A percentile compares a stretch with the other conserved stretches of the same genome.
These are phyloP conservation scores for Idaea aversata DNA, from an alignment of 2,888 invertebrate genomes.

Conservation along the genomic window DNA sequence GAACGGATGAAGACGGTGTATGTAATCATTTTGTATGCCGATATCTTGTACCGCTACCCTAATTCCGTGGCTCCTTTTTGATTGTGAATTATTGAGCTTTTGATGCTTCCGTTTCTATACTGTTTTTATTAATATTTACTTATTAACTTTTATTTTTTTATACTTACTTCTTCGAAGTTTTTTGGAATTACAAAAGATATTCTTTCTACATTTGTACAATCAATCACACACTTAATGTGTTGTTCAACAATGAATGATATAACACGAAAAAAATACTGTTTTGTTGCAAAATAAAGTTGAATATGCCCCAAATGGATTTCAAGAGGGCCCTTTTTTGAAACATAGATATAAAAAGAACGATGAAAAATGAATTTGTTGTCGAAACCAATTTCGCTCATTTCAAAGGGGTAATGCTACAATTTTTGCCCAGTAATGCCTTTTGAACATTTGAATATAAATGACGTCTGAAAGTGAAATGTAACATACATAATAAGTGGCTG, in stretches of 20 bases:
- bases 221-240: constrained; percentile 2
- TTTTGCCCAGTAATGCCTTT: constrained; percentile 79
- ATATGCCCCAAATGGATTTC: constrained; percentile 1
- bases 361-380: constrained; percentile 55
- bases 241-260: background rate
- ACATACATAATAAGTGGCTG: constrained; percentile 81
- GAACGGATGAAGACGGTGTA: constrained; percentile 71
- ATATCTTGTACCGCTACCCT: constrained; percentile 73
- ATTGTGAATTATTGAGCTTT: constrained; percentile 75
- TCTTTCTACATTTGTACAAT: background rate
- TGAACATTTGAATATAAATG: constrained; percentile 81
- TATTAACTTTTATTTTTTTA: constrained; percentile 48
- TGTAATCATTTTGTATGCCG: constrained; percentile 77
- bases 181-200: background rate
- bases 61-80: constrained; percentile 72
- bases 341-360: constrained; percentile 35
- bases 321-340: constrained; percentile 27
- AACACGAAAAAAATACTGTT: constrained; percentile 1
- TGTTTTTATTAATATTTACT: constrained; percentile 64
- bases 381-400: constrained; percentile 69
- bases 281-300: constrained; percentile 2
- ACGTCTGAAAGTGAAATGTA: constrained; percentile 81
- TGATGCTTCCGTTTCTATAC: constrained; percentile 72
- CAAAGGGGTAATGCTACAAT: constrained; percentile 75
- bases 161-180: background rate